Percentiles rank a stretch among this genome's conserved stretches.
Conservation (phyloP, 1,140 invertebrate species). For the Zaprionus gabonicus region DNA sequence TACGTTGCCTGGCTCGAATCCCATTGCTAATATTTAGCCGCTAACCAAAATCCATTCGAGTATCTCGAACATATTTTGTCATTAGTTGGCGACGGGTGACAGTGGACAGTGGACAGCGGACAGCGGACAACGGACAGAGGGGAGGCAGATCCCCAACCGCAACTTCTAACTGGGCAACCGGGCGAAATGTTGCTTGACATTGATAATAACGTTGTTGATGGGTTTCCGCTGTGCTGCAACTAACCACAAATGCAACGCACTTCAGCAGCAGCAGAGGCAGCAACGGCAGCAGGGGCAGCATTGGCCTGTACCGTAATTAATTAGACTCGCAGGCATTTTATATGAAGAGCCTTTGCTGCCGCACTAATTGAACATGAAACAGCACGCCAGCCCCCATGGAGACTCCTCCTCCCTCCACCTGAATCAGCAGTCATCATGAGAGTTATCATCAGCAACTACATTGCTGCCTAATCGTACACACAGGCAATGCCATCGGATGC, state of each 20-base stretch:
- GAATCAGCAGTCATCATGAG: conserved; percentile 4
- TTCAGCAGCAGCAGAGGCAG: background rate
- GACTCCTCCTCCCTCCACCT: background rate
- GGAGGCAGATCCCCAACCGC: background rate
- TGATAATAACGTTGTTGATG: conserved; percentile 49
- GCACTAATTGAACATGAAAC: conserved; percentile 82
- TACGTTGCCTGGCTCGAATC: conserved; percentile 12
- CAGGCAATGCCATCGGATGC: background rate
- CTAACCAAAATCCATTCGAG: conserved; percentile 57
- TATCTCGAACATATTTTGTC: conserved; percentile 47
- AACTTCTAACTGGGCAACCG: conserved; percentile 9
- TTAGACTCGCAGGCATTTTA: conserved; percentile 81
- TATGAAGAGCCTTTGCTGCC: conserved; percentile 58
- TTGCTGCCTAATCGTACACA: conserved; percentile 15
- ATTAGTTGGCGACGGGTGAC: conserved; percentile 38
- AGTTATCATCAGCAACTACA: conserved; percentile 8
- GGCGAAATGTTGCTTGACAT: conserved; percentile 34
- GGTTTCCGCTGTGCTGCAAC: background rate
- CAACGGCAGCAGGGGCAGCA: conserved; percentile 1
- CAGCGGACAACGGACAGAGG: background rate
- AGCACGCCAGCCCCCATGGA: conserved; percentile 18
- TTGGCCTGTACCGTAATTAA: conserved; percentile 65
- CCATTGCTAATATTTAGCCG: conserved; percentile 58
- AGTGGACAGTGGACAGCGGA: background rate
- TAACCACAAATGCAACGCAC: conserved; percentile 10